A percentile compares a stretch with the other conserved stretches of the same genome.
phyloP scores from a whole-genome alignment of 2,888 invertebrate genomes.

The Polyommatus iphigenia region DNA sequence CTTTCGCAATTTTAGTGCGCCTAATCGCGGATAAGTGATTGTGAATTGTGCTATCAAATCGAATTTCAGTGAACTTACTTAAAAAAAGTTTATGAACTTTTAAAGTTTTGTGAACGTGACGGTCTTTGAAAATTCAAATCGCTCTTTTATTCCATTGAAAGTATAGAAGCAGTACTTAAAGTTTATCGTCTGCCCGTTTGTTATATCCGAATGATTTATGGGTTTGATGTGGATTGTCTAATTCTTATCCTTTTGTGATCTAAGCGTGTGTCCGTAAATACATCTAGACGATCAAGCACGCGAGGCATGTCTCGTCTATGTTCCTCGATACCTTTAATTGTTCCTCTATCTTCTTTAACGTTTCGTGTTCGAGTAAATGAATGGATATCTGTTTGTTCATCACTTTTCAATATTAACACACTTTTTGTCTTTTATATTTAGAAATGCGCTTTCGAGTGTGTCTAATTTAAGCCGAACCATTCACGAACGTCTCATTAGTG shows the following conservation, averaged over 20 bases:
- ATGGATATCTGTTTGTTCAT: background rate
- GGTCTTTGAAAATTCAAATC: conserved; percentile 2
- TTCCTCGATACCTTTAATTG: background rate
- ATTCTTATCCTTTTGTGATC: conserved; percentile 19
- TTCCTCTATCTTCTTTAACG: background rate
- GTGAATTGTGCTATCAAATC: background rate
- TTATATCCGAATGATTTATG: conserved; percentile 15
- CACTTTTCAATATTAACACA: conserved; percentile 20
- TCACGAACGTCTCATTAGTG: conserved; percentile 65
- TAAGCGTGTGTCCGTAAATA: conserved; percentile 53
- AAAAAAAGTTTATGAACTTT: conserved; percentile 4
- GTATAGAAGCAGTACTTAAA: background rate
- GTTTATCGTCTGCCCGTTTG: background rate
- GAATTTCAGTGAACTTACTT: background rate
- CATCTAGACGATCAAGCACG: conserved; percentile 62
- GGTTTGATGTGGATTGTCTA: background rate
- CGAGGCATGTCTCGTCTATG: conserved; percentile 51
- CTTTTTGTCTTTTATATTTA: conserved; percentile 29
- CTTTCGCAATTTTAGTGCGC: conserved; percentile 31
- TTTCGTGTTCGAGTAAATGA: background rate
- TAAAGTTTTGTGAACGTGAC: conserved; percentile 1
- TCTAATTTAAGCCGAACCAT: conserved; percentile 57
- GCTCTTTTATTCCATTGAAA: background rate
- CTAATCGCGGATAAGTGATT: conserved; percentile 23
- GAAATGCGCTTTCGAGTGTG: conserved; percentile 45